These are phyloP conservation scores for Metacarcinus magister DNA, from an alignment of 2,888 invertebrate genomes.

Conservation along the genomic window DNA sequence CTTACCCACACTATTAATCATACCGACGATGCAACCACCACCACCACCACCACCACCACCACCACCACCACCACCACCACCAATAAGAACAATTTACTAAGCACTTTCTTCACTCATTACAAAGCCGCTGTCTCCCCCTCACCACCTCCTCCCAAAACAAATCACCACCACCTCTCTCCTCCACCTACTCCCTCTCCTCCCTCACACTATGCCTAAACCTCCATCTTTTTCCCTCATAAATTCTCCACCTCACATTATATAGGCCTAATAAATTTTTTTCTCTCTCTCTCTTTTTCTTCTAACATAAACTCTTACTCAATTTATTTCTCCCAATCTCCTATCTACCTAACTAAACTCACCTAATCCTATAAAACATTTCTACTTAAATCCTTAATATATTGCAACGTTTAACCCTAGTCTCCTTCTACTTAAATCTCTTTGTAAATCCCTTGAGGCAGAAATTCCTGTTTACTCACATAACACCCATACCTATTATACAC, in stretches of 20 bases:
- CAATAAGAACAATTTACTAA: background rate
- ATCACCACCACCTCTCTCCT: background rate
- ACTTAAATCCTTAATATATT: background rate
- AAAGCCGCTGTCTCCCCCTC: background rate
- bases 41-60: background rate
- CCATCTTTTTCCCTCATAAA: background rate
- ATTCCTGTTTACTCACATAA: background rate
- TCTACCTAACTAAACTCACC: background rate
- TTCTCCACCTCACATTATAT: background rate
- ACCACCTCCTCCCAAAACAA: background rate
- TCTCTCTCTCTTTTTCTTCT: background rate
- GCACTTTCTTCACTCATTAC: background rate
- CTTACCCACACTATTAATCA: background rate
- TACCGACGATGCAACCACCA: constrained; percentile 32
- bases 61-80: background rate
- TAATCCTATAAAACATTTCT: background rate
- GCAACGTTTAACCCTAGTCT: background rate
- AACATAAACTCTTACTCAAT: background rate
- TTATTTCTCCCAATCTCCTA: background rate
- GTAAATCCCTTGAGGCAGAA: background rate
- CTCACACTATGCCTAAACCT: background rate
- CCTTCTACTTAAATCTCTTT: background rate
- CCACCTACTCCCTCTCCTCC: background rate
- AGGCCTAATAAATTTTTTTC: background rate
- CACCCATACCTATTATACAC: background rate